phyloP scores from a whole-genome alignment of 2,797 vertebrate species.

The Catharus ustulatus region DNA sequence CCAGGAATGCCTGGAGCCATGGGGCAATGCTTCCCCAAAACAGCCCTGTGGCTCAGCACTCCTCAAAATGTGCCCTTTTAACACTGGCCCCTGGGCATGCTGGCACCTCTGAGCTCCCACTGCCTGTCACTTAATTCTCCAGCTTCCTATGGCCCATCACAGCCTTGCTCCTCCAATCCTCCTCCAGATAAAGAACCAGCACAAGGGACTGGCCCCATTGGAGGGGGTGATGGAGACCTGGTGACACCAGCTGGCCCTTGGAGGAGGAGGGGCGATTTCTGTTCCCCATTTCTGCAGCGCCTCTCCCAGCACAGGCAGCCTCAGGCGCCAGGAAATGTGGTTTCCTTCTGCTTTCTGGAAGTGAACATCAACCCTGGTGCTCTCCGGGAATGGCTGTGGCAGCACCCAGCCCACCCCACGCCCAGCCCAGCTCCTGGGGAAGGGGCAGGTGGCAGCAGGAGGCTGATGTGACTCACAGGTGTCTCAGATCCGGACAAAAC shows the following conservation, averaged over 20 bases:
- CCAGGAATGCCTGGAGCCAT: background rate
- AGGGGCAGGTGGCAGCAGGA: background rate
- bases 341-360: slow-evolving; percentile 49
- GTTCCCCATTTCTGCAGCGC: slow-evolving; percentile 22
- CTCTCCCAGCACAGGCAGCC: background rate
- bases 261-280: slow-evolving; percentile 6
- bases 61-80: background rate
- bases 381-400: background rate
- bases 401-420: background rate
- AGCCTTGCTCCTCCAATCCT: background rate
- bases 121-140: background rate
- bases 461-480: background rate
- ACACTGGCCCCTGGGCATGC: background rate
- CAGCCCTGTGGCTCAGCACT: background rate
- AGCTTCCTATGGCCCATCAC: background rate
- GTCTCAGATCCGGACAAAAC: background rate
- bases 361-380: background rate
- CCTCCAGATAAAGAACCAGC: background rate
- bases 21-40: background rate
- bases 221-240: accelerated
- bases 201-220: accelerated
- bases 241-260: background rate
- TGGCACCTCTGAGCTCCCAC: background rate
- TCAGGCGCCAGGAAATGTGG: background rate
- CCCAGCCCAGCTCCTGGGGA: background rate